Evolutionary conservation across 1,140 invertebrate genomes (phyloP).

Genomic region (Aphidius ervi): DNA sequence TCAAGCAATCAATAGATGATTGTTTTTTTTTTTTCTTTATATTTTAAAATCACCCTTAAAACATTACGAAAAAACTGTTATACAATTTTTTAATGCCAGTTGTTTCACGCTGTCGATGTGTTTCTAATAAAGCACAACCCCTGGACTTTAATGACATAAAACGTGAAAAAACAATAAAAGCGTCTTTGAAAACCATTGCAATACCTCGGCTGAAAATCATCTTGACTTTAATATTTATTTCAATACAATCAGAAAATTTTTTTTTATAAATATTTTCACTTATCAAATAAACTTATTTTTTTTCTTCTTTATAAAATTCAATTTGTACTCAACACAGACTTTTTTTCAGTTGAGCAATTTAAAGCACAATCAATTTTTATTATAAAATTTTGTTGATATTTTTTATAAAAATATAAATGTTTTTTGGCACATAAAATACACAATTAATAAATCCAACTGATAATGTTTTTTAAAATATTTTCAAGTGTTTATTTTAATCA

Average conservation of each 20-base stretch:
- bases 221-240: constrained; percentile 33
- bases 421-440: too few species aligned
- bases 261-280: background rate
- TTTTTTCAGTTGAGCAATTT: too few species aligned
- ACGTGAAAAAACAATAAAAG: constrained; percentile 51
- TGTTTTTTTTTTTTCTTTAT: constrained; percentile 10
- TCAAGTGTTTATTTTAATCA: too few species aligned
- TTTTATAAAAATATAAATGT: too few species aligned
- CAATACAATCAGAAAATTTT: background rate
- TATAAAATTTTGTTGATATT: too few species aligned
- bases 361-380: too few species aligned
- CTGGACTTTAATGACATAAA: constrained; percentile 50
- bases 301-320: background rate
- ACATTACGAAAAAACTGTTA: constrained; percentile 80
- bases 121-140: constrained; percentile 64
- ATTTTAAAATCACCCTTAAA: constrained; percentile 57
- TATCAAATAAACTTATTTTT: background rate
- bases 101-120: constrained; percentile 73
- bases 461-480: too few species aligned
- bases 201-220: constrained; percentile 47
- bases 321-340: too few species aligned
- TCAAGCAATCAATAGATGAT: constrained; percentile 6
- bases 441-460: too few species aligned
- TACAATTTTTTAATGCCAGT: constrained; percentile 80
- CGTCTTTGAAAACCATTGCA: constrained; percentile 52